Base-by-base conservation (phyloP, 2,888 invertebrate genomes). In the Polydrusus tereticollis region DNA sequence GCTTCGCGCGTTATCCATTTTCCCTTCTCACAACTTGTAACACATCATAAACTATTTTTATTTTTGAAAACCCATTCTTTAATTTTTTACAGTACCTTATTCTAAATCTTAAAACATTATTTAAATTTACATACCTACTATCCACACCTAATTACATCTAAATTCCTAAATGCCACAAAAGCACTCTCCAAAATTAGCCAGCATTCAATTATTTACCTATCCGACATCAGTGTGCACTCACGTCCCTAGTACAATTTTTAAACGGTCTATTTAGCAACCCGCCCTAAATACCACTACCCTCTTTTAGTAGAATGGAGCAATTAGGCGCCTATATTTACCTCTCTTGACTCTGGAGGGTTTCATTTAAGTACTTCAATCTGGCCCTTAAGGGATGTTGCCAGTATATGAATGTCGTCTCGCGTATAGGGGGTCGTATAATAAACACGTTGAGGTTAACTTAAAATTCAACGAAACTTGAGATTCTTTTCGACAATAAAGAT, bases 311-410 rank as follows among this genome's bases (percentile, higher is more conserved):
- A 60, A 60, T 43, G 23, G 60, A 41, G 43, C 43, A 60, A 60
- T 60, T 60, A 63, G 47, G 33, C 21, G 47, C 26, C 63, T 23
- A 43, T 63, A 47, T 63, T 63, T 63, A 63, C 63, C 45, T 33
- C 29, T 36, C 63, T 26, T 33, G 47, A 45, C 50, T 45, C 29
- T 47, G 29, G 20, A 63, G 47, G 47, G 47, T 45, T 47, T 63
- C 45, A 63, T 63, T 63, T 63, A 63, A 47, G 47, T 63, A 26
- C 63, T 63, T 33, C 47, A 63, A 26, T 47, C 29, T 63, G 18
- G 6, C 63, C 45, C 63, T 47, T 47, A 33, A 47, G 63, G 33
- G 45, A 63, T 29, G 52, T 55, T 55, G 16, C 52, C 52, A 55
- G 52, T 55, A 55, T 55, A 29, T 55, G 29, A 55, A 55, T 55